Base-by-base conservation (phyloP, 2,888 invertebrate genomes). In the Pyrgus malvae region DNA sequence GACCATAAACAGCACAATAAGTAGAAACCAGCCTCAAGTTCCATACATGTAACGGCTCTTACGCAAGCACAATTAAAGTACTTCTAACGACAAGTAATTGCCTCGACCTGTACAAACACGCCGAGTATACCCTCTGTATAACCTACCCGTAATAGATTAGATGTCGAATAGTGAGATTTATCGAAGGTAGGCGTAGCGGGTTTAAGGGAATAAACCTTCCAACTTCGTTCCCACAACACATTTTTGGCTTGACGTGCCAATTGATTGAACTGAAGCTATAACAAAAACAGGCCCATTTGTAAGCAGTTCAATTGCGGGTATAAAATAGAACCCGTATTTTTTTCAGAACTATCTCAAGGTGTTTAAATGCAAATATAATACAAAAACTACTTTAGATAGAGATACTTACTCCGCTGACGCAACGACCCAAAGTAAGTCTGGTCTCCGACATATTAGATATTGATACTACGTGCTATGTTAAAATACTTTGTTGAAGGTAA, bases 141-240 rank as follows among this genome's bases (percentile, higher is more conserved):
- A 17, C 66, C 68, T 65, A 58, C 62, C 62, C 67, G 70, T 66
- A 67, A 73, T 74, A 77, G 72, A 79, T 78, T 78, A 78, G 67
- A 64, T 64, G 70, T 69, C 69, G 62, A 68, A 66, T 66, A 68
- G 72, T 48, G 40, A 78, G 77, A 81, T 81, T 80, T 80, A 80
- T 76, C 64, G 68, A 58, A 73, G 70, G 68, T 67, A 51, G 27
- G 69, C 67, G 60, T 42, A 53, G 55, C 48, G 48, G 53, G n/a
- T n/a, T 45, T 53, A 38, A 56, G 46, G 46, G 56, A 54, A 50
- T 53, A 56, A n/a, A n/a, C n/a, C n/a, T n/a, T n/a, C n/a, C n/a
- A n/a, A n/a, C n/a, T n/a, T n/a, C n/a, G n/a, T n/a, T 53, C 46
- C 46, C 50, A 5, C 29, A 7, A 12, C 5, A 25, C 17, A 11